Evolutionary conservation across 2,797 vertebrate genomes (phyloP).

Genomic region (Apogon talboti): DNA sequence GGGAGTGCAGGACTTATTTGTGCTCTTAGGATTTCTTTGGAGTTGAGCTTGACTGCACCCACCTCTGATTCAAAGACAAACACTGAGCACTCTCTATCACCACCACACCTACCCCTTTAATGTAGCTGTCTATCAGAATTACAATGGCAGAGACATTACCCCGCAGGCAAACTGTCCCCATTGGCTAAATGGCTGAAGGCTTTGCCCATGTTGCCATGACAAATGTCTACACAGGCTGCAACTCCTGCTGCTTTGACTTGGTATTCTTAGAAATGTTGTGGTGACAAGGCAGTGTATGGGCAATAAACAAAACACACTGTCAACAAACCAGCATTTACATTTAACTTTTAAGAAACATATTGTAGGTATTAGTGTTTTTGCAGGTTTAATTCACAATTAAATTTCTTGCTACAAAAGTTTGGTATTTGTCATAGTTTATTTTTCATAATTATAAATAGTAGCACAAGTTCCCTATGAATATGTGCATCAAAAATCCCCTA

Average conservation of each 20-base stretch:
- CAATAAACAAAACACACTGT: constrained; percentile 61
- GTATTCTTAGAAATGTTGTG: constrained; percentile 66
- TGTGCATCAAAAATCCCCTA: no score
- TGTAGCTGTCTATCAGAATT: constrained; percentile 63
- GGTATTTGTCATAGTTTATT: no score
- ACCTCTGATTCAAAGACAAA: constrained; percentile 40
- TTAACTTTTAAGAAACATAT: constrained; percentile 4
- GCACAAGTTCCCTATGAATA: no score
- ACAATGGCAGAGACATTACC: constrained; percentile 49
- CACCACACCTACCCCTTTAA: constrained; percentile 42
- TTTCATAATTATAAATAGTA: no score
- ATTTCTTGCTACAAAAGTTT: not conserved
- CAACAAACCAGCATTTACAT: constrained; percentile 61
- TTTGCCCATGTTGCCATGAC: constrained; percentile 74
- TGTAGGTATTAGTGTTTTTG: not conserved
- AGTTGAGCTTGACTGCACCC: constrained; percentile 20
- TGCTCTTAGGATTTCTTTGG: constrained; percentile 23
- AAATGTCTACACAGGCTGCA: constrained; percentile 52
- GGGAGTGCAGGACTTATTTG: constrained; percentile 11
- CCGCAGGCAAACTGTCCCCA: constrained; percentile 58
- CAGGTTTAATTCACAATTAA: not conserved
- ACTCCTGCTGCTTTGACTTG: constrained; percentile 41
- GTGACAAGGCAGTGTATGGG: constrained; percentile 64
- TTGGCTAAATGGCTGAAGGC: constrained; percentile 55
- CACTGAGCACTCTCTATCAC: constrained; percentile 22